Evolutionary conservation across 2,113 vertebrate species (phyloP).

Genomic region (Anoplopoma fimbria): DNA sequence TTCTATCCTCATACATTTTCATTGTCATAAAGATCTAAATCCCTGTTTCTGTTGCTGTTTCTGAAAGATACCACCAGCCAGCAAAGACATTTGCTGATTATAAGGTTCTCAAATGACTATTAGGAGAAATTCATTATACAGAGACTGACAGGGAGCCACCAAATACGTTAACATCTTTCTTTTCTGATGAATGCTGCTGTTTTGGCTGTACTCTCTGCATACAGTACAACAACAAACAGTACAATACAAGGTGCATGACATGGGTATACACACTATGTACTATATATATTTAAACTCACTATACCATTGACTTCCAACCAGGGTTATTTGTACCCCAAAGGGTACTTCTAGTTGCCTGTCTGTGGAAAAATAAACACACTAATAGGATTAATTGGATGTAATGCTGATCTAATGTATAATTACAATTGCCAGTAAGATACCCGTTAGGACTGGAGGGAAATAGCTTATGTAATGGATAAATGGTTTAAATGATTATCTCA

Average conservation of each 20-base stretch:
- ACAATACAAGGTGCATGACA: neutral
- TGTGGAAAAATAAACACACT: neutral
- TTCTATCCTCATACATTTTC: constrained; percentile 52
- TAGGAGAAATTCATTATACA: constrained; percentile 32
- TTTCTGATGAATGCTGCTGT: constrained; percentile 26
- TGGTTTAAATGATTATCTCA: neutral
- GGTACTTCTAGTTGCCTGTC: too few species aligned
- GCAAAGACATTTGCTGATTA: constrained; percentile 29
- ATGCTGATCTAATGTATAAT: neutral
- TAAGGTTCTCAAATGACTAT: constrained; percentile 41
- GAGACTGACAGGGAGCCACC: constrained; percentile 21
- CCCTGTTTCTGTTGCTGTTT: constrained; percentile 43
- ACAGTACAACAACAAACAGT: neutral
- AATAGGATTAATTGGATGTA: neutral
- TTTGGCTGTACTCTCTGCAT: neutral
- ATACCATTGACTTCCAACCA: too few species aligned
- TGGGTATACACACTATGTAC: neutral
- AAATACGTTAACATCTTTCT: neutral
- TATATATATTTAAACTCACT: too few species aligned
- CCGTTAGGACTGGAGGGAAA: too few species aligned
- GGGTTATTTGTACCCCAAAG: too few species aligned
- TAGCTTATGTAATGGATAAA: neutral
- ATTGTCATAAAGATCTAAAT: constrained; percentile 58
- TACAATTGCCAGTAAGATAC: neutral
- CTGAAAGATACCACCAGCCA: constrained; percentile 28